Base-by-base conservation (phyloP, 2,888 invertebrate genomes). In the Xestia c-nigrum region DNA sequence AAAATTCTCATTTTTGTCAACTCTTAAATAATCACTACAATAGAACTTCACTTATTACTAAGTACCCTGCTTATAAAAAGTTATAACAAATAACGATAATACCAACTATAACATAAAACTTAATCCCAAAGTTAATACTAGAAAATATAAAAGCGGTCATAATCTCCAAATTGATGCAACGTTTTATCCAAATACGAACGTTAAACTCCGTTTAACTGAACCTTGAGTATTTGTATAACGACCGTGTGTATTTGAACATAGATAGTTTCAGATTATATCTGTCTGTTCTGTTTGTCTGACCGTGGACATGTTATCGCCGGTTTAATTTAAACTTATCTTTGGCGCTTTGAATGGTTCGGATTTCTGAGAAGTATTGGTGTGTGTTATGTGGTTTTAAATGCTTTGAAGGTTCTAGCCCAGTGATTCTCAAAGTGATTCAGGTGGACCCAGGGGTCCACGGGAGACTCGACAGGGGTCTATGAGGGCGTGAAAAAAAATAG, bases 261-360 rank as follows among this genome's bases (percentile, higher is more conserved):
- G 85, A 84, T 84, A 84, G 61, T 75, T 84, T 80, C 47, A 84
- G 84, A 84, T 84, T 84, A 81, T 82, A 76, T 85, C 82, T 76
- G 75, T 83, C 76, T 80, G 78, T 78, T 83, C 76, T 80, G 78
- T 78, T 72, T 74, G 82, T 78, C 72, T 64, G 83, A 66, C 57
- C 24, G 52, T 68, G 71, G 86, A 85, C 91, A 91, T 89, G 89
- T 91, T 91, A 91, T 86, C 78, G 85, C 72, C 76, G 74, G 80
- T 85, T 88, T 84, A 80, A 85, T 81, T 89, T 90, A 87, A 86
- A 87, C 85, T 88, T 89, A 89, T 83, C 88, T 69, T 65, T 69
- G 38, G 10, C n/a, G 61, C 46, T 85, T 70, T 55, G 38, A 64
- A 84, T 76, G 38, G 72, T 55, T 72, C 59, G 68, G 59, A 31